A percentile compares a stretch with the other conserved stretches of the same genome.
phyloP scores from a whole-genome alignment of 1,140 invertebrate genomes.

The Aphis craccivora region DNA sequence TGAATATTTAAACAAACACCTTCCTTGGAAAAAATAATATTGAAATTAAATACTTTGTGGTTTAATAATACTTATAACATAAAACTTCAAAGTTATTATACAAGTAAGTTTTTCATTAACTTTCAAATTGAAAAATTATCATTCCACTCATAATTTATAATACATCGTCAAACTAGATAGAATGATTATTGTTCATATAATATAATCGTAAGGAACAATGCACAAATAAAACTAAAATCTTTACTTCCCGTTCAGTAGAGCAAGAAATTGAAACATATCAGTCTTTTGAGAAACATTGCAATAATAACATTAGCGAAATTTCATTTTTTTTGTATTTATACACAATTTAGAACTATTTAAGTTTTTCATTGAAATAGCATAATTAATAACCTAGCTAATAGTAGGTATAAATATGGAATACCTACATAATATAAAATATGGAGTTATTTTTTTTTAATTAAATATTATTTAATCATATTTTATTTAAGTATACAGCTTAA shows the following conservation, averaged over 20 bases:
- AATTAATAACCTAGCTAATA: background rate
- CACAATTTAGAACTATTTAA: background rate
- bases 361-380: background rate
- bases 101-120: background rate
- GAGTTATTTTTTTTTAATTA: background rate
- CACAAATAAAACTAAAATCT: background rate
- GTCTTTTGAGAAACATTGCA: background rate
- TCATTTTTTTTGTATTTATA: background rate
- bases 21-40: background rate
- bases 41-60: background rate
- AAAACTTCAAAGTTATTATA: background rate
- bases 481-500: background rate
- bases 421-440: background rate
- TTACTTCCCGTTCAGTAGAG: slow-evolving; percentile 2
- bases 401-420: background rate
- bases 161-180: background rate
- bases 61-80: background rate
- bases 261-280: slow-evolving; percentile 12
- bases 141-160: background rate
- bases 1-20: background rate
- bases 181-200: background rate
- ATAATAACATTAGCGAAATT: background rate
- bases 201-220: background rate
- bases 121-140: background rate
- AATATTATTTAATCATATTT: background rate